phyloP scores from a whole-genome alignment of 35 echinoderm and acorn worm genomes.

The Lytechinus pictus region DNA sequence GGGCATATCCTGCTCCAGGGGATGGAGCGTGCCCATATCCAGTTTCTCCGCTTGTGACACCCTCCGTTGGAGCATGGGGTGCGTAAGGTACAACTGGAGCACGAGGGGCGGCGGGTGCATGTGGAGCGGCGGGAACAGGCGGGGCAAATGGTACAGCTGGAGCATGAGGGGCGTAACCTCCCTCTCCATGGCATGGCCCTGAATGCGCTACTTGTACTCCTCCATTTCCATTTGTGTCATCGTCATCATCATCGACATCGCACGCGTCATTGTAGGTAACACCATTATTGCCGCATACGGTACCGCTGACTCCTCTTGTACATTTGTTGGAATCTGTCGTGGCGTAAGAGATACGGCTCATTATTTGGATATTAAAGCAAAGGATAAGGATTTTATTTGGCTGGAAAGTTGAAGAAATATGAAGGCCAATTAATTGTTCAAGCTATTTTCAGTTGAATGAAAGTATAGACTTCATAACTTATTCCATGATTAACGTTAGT shows the following conservation, averaged over 20 bases:
- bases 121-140: neutral
- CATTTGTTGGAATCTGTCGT: constrained; percentile 22
- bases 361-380: neutral
- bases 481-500: too few relatives aligned
- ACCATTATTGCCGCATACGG: neutral
- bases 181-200: neutral
- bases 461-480: neutral
- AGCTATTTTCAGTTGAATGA: too few relatives aligned
- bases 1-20: neutral
- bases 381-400: neutral
- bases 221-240: constrained; percentile 23
- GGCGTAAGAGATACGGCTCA: neutral
- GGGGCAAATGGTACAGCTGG: neutral
- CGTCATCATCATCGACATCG: constrained; percentile 22
- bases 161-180: neutral
- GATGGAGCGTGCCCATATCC: neutral
- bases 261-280: constrained; percentile 4
- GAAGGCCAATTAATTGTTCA: neutral
- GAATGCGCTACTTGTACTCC: neutral
- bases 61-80: neutral
- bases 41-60: constrained; percentile 1
- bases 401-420: neutral
- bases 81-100: neutral
- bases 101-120: neutral
- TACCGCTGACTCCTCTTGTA: neutral